Percentiles rank a stretch among this genome's conserved stretches.
These are phyloP conservation scores for Hymenopus coronatus DNA, from an alignment of 2,888 invertebrate genomes.

Conservation along the genomic window DNA sequence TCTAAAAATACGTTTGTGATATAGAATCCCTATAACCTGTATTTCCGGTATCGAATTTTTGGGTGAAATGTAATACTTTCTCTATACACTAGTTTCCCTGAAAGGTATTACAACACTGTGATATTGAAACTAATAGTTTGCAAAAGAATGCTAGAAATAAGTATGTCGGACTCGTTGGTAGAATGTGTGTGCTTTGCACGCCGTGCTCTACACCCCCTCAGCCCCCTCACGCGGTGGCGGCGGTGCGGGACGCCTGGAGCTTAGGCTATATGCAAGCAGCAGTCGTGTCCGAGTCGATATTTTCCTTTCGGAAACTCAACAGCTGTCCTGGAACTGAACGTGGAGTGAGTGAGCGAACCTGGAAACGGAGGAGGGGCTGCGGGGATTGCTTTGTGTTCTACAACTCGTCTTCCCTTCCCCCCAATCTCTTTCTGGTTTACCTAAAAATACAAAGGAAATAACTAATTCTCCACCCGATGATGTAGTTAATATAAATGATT, in stretches of 20 bases:
- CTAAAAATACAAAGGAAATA: background rate
- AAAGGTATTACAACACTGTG: no score
- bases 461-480: background rate
- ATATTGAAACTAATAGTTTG: background rate
- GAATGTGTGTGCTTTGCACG: background rate
- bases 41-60: no score
- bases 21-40: no score
- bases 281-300: slow-evolving; percentile 30
- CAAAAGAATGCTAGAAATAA: background rate
- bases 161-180: background rate
- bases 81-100: no score
- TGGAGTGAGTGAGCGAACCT: slow-evolving; percentile 2
- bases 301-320: slow-evolving; percentile 28
- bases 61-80: no score
- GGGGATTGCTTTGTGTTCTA: background rate
- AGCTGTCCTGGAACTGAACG: slow-evolving; percentile 22
- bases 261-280: slow-evolving; percentile 19
- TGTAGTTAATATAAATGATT: background rate
- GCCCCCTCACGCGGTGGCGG: background rate
- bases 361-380: background rate
- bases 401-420: background rate
- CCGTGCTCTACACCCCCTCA: no score
- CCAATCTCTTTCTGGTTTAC: background rate
- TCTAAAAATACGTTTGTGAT: no score
- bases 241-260: slow-evolving; percentile 14